phyloP scores from a whole-genome alignment of 2,888 invertebrate genomes.

The Odiellus spinosus region DNA sequence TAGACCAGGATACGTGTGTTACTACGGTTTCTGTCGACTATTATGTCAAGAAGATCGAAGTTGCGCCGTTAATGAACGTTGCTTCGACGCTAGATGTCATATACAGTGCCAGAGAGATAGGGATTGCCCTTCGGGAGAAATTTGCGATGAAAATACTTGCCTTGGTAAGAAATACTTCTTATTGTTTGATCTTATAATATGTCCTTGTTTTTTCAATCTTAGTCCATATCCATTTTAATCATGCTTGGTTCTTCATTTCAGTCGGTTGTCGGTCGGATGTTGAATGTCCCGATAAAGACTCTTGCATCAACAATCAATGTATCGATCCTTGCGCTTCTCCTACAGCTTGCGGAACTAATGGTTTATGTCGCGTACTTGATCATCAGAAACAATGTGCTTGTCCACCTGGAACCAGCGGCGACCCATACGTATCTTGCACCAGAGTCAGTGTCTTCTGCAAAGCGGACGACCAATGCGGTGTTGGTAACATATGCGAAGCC shows the following conservation, averaged over 20 bases:
- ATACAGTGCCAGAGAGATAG: slow-evolving; percentile 67
- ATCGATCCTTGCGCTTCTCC: slow-evolving; percentile 57
- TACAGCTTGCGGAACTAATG: slow-evolving; percentile 62
- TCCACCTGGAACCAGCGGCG: slow-evolving; percentile 51
- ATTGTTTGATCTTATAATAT: background rate
- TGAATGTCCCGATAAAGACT: slow-evolving; percentile 51
- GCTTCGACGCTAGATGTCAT: slow-evolving; percentile 65
- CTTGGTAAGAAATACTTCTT: slow-evolving; percentile 24
- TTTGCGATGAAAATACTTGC: slow-evolving; percentile 66
- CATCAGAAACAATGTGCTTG: slow-evolving; percentile 61
- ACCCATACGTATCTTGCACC: slow-evolving; percentile 55
- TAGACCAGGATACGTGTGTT: slow-evolving; percentile 52
- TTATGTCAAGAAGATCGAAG: slow-evolving; percentile 56
- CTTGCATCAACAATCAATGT: slow-evolving; percentile 66
- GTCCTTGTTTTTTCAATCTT: background rate
- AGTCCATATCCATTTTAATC: background rate
- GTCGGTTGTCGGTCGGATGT: slow-evolving; percentile 64
- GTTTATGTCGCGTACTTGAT: slow-evolving; percentile 49
- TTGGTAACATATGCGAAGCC: slow-evolving; percentile 12
- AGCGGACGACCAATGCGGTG: slow-evolving; percentile 11
- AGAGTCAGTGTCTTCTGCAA: slow-evolving; percentile 9
- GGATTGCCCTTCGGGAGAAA: slow-evolving; percentile 71
- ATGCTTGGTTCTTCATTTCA: slow-evolving; percentile 23
- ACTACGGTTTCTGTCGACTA: slow-evolving; percentile 45
- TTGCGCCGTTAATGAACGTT: slow-evolving; percentile 79